phyloP scores from a whole-genome alignment of 2,888 invertebrate genomes.

The Argyresthia albistria region DNA sequence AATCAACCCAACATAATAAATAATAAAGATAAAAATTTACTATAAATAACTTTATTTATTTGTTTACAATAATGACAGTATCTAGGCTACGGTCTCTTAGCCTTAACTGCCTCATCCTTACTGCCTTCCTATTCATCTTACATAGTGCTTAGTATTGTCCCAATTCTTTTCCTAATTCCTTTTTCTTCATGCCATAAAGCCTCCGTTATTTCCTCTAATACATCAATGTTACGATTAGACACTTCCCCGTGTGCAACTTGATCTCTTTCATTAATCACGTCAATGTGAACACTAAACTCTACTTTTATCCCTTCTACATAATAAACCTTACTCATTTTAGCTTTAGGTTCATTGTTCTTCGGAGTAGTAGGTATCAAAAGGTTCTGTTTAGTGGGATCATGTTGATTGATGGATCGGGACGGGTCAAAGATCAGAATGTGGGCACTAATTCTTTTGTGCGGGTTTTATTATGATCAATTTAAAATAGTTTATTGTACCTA shows the following conservation, averaged over 20 bases:
- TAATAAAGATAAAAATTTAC: too few species aligned
- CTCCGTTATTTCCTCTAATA: constrained; percentile 33
- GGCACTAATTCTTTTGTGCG: constrained; percentile 43
- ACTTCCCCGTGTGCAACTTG: constrained; percentile 38
- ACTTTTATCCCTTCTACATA: constrained; percentile 5
- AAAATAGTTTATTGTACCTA: background rate
- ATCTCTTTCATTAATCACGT: constrained; percentile 56
- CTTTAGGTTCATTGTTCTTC: too few species aligned
- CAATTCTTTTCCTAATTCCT: too few species aligned
- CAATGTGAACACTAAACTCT: constrained; percentile 36
- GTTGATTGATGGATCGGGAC: constrained; percentile 53
- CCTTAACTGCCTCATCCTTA: too few species aligned
- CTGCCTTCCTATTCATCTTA: too few species aligned
- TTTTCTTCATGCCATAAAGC: background rate
- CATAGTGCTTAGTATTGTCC: too few species aligned
- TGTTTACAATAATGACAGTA: too few species aligned
- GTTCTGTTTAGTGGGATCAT: constrained; percentile 47
- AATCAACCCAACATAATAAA: too few species aligned
- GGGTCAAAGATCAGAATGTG: constrained; percentile 50
- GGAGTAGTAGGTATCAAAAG: constrained; percentile 23
- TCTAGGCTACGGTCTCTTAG: too few species aligned
- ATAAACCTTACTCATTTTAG: too few species aligned
- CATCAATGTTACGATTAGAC: constrained; percentile 53
- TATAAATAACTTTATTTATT: too few species aligned
- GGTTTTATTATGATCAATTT: constrained; percentile 31